A percentile compares a stretch with the other conserved stretches of the same genome.
These are phyloP conservation scores for Hydrozoanthus gracilis DNA, from an alignment of 92 coral and sea anemone species.

Conservation along the genomic window DNA sequence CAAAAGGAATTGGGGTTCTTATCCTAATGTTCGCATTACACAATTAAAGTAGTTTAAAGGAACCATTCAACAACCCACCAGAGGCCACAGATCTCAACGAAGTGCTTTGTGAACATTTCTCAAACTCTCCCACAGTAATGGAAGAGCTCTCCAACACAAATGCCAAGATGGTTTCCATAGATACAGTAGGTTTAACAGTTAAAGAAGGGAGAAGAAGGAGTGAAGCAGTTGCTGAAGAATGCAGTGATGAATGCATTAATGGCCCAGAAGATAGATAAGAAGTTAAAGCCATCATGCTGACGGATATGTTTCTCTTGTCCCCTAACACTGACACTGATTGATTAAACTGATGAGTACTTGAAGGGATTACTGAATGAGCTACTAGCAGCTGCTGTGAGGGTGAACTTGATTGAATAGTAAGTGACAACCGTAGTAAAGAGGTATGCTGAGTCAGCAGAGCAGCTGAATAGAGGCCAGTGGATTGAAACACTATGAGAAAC, in stretches of 20 bases:
- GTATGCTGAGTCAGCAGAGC: too few relatives aligned
- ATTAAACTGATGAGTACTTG: background rate
- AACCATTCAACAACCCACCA: background rate
- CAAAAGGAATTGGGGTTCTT: background rate
- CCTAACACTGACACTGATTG: background rate
- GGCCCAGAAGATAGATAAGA: background rate
- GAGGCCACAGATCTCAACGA: background rate
- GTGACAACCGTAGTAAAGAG: background rate
- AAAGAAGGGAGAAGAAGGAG: background rate
- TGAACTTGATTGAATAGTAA: background rate
- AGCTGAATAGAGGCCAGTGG: too few relatives aligned
- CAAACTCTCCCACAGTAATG: background rate
- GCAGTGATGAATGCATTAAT: background rate
- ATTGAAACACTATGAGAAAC: too few relatives aligned
- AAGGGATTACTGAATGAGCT: background rate
- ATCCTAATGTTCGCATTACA: background rate
- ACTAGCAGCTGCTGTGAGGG: background rate
- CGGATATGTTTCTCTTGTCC: background rate
- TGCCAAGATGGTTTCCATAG: background rate
- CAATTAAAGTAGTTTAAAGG: background rate
- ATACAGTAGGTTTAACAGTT: background rate
- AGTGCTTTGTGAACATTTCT: background rate
- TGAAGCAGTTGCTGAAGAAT: background rate
- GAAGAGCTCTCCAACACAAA: background rate
- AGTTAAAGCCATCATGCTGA: background rate